Evolutionary conservation across 2,113 vertebrate species (phyloP), one percentile per base, ranked within the genome.

Genomic region (Hippocampus mohnikei): DNA sequence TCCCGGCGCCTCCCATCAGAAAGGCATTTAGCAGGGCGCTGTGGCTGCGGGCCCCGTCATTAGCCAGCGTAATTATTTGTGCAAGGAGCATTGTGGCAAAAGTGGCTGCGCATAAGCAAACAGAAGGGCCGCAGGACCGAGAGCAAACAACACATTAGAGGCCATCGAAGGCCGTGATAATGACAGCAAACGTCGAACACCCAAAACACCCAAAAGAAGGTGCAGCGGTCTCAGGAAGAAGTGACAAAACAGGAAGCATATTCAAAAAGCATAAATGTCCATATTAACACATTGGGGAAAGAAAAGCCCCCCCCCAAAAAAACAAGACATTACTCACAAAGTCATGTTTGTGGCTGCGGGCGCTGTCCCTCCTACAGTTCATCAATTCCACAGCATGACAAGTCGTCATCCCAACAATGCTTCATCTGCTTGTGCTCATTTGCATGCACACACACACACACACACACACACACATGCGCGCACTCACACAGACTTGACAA

Each of bases 31-130:
- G 91, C 88, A n/a, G 91, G 94, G 94, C 93, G 95, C 94, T 91
- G 94, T 96, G 95, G 95, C 97, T 98, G 95, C 94, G 87, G 96
- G 97, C 95, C 95, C 95, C 94, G 96, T 97, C 89, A 99, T 98
- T 99, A 98, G 95, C 92, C 89, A 94, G 94, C 94, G 96, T 98
- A 98, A 99, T 94, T 94, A 93, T 98, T 99, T 98, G 95, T 95
- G 96, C 92, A 91, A 91, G 91, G 95, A 94, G 94, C 93, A 94
- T 94, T 95, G 94, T 94, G 62, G 95, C 95, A 95, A 96, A 96
- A 95, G 95, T 95, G 95, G 95, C 95, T 96, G 96, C 93, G 95
- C 96, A 95, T 97, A 99, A 98, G 98, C 95, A 98, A 98, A 98
- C 96, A 97, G 94, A 89, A 92, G 94, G 93, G 93, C 94, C 94